Percentiles rank a stretch among this genome's conserved stretches.
Evolutionary conservation across 2,113 vertebrate genomes (phyloP).

Genomic region (Tenebrosternarchus preto): DNA sequence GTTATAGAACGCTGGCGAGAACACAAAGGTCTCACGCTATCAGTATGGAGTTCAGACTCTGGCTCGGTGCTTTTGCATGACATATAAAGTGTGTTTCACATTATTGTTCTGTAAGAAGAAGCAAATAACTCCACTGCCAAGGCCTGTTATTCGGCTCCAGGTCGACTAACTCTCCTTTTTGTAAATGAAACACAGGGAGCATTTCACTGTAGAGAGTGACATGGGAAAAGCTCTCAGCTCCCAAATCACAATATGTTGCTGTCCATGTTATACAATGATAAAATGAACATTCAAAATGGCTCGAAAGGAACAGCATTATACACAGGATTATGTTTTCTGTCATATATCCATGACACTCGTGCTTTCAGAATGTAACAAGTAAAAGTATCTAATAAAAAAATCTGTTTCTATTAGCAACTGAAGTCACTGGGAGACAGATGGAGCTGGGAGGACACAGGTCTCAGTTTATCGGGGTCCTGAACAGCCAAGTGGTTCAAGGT

Average conservation of each 20-base stretch:
- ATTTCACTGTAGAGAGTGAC: too few relatives aligned
- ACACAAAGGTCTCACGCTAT: conserved; percentile 4
- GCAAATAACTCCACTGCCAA: neutral
- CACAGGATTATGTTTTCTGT: too few relatives aligned
- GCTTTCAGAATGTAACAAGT: too few relatives aligned
- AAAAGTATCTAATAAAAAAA: too few relatives aligned
- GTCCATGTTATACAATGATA: too few relatives aligned
- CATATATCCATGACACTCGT: too few relatives aligned
- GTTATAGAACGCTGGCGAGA: neutral
- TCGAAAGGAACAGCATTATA: too few relatives aligned
- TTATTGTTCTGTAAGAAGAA: neutral
- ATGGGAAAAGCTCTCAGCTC: too few relatives aligned
- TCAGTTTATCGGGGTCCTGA: too few relatives aligned
- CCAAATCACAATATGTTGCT: too few relatives aligned
- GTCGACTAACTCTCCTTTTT: neutral
- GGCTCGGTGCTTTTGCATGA: neutral
- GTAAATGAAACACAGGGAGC: neutral
- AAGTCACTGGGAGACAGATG: neutral
- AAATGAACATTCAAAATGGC: too few relatives aligned
- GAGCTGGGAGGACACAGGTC: neutral
- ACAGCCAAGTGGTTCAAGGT: neutral
- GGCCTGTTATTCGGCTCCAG: neutral
- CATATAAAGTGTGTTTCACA: conserved; percentile 1
- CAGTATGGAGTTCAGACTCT: neutral
- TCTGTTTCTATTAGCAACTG: too few relatives aligned